phyloP scores from a whole-genome alignment of 2,113 vertebrate genomes.

The Symphodus melops region DNA sequence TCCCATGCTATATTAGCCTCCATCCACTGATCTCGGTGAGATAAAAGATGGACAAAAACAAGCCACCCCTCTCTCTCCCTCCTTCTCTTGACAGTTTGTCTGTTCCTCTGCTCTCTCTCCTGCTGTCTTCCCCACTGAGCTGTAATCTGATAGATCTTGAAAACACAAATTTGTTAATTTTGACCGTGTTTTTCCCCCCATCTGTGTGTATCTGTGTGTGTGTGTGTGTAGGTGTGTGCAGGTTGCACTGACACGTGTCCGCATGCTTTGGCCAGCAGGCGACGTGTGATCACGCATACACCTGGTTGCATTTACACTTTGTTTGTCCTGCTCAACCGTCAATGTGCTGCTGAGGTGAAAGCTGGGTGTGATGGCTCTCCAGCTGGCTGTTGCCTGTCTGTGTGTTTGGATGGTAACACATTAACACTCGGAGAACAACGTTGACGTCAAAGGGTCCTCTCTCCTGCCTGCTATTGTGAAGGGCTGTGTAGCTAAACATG shows the following conservation, averaged over 20 bases:
- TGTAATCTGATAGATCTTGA: constrained; percentile 51
- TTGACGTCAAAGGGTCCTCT: constrained; percentile 1
- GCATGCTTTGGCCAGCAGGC: constrained; percentile 9
- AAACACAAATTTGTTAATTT: constrained; percentile 51
- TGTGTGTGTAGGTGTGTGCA: background rate
- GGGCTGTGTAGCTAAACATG: constrained; percentile 21
- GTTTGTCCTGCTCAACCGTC: constrained; percentile 53
- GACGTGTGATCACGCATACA: constrained; percentile 57
- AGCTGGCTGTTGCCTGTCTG: constrained; percentile 52
- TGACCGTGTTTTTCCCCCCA: constrained; percentile 5
- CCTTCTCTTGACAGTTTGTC: constrained; percentile 28
- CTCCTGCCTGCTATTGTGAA: constrained; percentile 4
- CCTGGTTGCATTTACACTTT: constrained; percentile 61
- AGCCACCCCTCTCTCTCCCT: constrained; percentile 21
- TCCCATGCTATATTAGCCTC: constrained; percentile 47
- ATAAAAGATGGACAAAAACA: constrained; percentile 48
- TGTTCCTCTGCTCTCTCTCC: constrained; percentile 24
- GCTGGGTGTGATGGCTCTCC: constrained; percentile 55
- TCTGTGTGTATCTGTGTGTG: background rate
- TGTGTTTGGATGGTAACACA: constrained; percentile 52
- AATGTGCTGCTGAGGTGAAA: constrained; percentile 62
- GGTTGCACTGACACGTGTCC: background rate
- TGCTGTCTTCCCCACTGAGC: constrained; percentile 33
- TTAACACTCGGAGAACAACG: constrained; percentile 41
- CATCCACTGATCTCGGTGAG: constrained; percentile 35